Evolutionary conservation across 2,797 vertebrate species (phyloP).

Genomic region (Sebastes alutus): DNA sequence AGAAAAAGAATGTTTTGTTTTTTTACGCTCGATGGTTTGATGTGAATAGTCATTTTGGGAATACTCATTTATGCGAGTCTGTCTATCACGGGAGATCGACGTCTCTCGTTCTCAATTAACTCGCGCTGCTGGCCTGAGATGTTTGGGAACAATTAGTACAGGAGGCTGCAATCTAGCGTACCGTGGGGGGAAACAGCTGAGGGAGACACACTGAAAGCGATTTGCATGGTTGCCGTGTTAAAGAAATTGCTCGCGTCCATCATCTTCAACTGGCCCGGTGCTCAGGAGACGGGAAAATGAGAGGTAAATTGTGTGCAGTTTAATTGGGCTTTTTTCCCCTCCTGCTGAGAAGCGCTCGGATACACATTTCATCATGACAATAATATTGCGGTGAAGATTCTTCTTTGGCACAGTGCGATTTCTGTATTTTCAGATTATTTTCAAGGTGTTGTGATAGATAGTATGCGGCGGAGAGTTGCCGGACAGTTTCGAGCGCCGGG

Average conservation of each 20-base stretch:
- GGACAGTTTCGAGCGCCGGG: not conserved
- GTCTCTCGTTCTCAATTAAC: constrained; percentile 68
- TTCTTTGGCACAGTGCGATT: not conserved
- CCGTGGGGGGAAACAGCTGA: constrained; percentile 45
- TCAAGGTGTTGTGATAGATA: not conserved
- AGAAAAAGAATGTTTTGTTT: not conserved
- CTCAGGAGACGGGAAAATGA: constrained; percentile 62
- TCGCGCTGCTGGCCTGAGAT: constrained; percentile 52
- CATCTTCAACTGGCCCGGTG: constrained; percentile 64
- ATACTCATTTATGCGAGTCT: constrained; percentile 47
- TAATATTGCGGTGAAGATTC: not conserved
- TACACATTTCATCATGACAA: constrained; percentile 13
- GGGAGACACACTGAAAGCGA: constrained; percentile 60
- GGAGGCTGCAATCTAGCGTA: constrained; percentile 68
- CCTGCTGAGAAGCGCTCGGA: constrained; percentile 23
- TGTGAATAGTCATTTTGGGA: constrained; percentile 40
- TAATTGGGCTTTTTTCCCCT: constrained; percentile 54
- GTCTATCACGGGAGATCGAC: constrained; percentile 64
- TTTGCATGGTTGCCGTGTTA: constrained; percentile 70
- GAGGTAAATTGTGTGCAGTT: constrained; percentile 67
- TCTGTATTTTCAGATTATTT: constrained; percentile 10
- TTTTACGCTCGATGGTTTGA: constrained; percentile 30
- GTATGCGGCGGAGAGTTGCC: not conserved
- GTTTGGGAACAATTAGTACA: constrained; percentile 74
- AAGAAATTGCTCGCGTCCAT: constrained; percentile 75